Percentiles rank a stretch among this genome's conserved stretches.
Evolutionary conservation across 2,888 invertebrate species (phyloP).

Genomic region (Icerya purchasi): DNA sequence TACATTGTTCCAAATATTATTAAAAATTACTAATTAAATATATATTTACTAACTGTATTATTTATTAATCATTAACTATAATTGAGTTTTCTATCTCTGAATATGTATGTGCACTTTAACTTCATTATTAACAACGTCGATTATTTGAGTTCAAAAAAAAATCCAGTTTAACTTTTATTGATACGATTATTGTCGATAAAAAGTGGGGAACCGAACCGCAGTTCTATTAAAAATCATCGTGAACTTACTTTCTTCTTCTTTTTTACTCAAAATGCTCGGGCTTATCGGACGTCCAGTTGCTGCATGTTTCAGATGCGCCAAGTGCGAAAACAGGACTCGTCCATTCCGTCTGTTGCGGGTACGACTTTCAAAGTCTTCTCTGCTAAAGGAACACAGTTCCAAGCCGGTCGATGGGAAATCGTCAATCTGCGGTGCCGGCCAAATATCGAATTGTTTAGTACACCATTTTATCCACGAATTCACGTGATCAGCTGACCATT

Average conservation of each 20-base stretch:
- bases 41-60: too few relatives aligned
- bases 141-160: background rate
- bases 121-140: too few relatives aligned
- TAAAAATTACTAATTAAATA: too few relatives aligned
- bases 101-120: too few relatives aligned
- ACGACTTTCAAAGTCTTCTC: slow-evolving; percentile 37
- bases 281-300: slow-evolving; percentile 37
- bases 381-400: slow-evolving; percentile 36
- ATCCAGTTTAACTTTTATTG: too few relatives aligned
- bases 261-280: slow-evolving; percentile 22
- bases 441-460: slow-evolving; percentile 34
- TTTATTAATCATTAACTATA: too few relatives aligned
- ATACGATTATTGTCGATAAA: too few relatives aligned
- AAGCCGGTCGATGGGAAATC: slow-evolving; percentile 34
- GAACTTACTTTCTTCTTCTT: slow-evolving; percentile 15
- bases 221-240: background rate
- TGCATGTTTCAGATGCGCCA: slow-evolving; percentile 35
- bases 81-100: too few relatives aligned
- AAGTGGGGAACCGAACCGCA: too few relatives aligned
- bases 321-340: slow-evolving; percentile 35
- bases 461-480: slow-evolving; percentile 40
- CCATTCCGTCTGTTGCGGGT: slow-evolving; percentile 31
- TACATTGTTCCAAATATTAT: too few relatives aligned
- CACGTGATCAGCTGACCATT: slow-evolving; percentile 37
- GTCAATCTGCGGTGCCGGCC: slow-evolving; percentile 30